Evolutionary conservation across 2,113 vertebrate species (phyloP), one percentile per base, ranked within the genome.

Genomic region (Falcunculus frontatus): DNA sequence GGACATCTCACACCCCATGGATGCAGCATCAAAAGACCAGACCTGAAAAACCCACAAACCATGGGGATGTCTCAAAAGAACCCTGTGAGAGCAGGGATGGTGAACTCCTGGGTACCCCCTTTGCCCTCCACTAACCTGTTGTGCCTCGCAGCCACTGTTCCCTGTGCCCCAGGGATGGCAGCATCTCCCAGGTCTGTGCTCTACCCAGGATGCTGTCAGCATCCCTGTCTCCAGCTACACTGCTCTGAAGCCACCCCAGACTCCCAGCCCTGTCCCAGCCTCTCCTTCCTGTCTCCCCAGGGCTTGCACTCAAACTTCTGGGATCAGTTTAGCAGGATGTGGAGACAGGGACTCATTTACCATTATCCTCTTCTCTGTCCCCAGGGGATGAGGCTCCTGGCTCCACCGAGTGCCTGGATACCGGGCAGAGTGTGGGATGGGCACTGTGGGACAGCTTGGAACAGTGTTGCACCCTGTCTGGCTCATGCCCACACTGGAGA

Each of bases 401-500:
- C 16, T 94, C 33, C 55, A 59, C 49, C 0, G 1, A 46, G 26
- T 18, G n/a, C 17, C 21, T 7, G 41, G 50, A 49, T 63, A 21
- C 17, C 1, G 2, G 67, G 44, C 70, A 91, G 90, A 75, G 57
- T 5, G 2, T 22, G 63, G 60, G 39, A 79, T 1, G 0, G 64
- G 35, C 25, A 23, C 47, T 0, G 1, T 13, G 15, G 30, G 18
- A 42, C 32, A 77, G 32, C 22, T 30, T 44, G 56, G 80, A 55
- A 14, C 17, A 56, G n/a, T 3, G 3, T 16, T 85, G 79, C 75
- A 56, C 13, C 41, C 33, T 3, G 1, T 25, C 26, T 0, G 0
- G 49, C 42, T 94, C 74, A 60, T 2, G 4, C 6, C 25, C 4
- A 2, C 0, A 0, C n/a, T n/a, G 30, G 70, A 67, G 49, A 87